phyloP scores from a whole-genome alignment of 2,888 invertebrate species.

The Camptogramma bilineatum region DNA sequence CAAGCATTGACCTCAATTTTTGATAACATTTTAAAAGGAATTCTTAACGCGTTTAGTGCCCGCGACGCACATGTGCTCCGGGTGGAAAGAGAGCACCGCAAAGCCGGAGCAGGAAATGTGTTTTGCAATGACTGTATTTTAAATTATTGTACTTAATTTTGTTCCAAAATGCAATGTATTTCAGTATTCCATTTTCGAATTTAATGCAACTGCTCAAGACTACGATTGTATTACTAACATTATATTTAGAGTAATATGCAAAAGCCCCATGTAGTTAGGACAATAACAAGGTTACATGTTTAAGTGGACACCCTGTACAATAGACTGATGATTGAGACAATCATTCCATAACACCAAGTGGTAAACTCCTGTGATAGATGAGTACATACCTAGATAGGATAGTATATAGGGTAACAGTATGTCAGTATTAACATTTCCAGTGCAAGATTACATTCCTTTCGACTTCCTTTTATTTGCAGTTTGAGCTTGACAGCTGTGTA shows the following conservation, averaged over 20 bases:
- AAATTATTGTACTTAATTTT: conserved; percentile 31
- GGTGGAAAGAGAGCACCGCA: too few species aligned
- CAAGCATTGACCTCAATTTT: background rate
- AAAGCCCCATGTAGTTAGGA: conserved; percentile 41
- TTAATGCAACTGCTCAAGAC: conserved; percentile 33
- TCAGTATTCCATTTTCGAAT: conserved; percentile 30
- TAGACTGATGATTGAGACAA: conserved; percentile 45
- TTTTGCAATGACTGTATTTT: conserved; percentile 2
- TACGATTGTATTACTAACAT: conserved; percentile 28
- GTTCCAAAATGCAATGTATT: conserved; percentile 24
- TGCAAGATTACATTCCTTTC: conserved; percentile 45
- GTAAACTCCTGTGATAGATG: conserved; percentile 66
- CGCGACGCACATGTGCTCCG: too few species aligned
- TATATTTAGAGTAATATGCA: conserved; percentile 29
- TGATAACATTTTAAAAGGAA: background rate
- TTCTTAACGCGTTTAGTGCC: too few species aligned
- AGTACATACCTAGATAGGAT: conserved; percentile 50
- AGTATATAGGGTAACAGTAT: conserved; percentile 33
- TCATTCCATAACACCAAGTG: conserved; percentile 57
- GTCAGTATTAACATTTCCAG: conserved; percentile 41
- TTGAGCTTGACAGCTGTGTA: conserved; percentile 34
- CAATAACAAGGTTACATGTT: conserved; percentile 33
- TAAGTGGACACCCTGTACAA: conserved; percentile 20
- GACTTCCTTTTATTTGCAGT: conserved; percentile 34
- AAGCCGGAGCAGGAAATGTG: too few species aligned